phyloP scores from a whole-genome alignment of 2,888 invertebrate genomes.

The Incurvaria masculella region DNA sequence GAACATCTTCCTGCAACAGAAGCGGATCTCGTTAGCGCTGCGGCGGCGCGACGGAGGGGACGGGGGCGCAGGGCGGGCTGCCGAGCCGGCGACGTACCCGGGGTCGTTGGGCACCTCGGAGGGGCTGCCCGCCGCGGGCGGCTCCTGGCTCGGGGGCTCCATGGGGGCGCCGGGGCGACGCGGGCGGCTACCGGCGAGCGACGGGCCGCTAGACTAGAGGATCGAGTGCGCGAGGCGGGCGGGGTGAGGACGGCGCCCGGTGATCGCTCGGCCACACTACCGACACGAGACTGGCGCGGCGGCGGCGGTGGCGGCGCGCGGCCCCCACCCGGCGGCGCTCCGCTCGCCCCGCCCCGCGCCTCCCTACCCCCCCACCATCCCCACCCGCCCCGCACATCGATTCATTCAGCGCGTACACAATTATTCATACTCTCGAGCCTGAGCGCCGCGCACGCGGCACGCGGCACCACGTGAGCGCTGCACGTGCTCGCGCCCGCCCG shows the following conservation, averaged over 20 bases:
- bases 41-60: constrained; percentile 19
- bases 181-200: constrained; percentile 51
- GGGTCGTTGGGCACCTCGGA: constrained; percentile 94
- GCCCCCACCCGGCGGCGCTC: constrained; percentile 30
- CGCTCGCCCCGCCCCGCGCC: constrained; percentile 25
- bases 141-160: constrained; percentile 76
- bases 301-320: constrained; percentile 25
- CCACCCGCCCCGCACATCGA: constrained; percentile 46
- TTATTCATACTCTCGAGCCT: constrained; percentile 51
- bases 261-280: constrained; percentile 63
- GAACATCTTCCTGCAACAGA: constrained; percentile 98
- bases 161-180: constrained; percentile 50
- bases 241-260: constrained; percentile 60
- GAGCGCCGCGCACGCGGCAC: constrained; percentile 39
- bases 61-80: constrained; percentile 14
- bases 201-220: constrained; percentile 39
- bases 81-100: constrained; percentile 62
- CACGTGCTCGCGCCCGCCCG: constrained; percentile 35
- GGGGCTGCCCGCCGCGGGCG: constrained; percentile 68
- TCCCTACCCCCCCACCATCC: constrained; percentile 23
- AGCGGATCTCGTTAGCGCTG: constrained; percentile 47
- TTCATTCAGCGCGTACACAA: constrained; percentile 54
- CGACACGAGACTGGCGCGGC: constrained; percentile 66
- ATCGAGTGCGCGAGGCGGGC: constrained; percentile 33
- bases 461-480: constrained; percentile 41